Conservation (phyloP, 2,888 invertebrate species). For the Hypena proboscidalis region DNA sequence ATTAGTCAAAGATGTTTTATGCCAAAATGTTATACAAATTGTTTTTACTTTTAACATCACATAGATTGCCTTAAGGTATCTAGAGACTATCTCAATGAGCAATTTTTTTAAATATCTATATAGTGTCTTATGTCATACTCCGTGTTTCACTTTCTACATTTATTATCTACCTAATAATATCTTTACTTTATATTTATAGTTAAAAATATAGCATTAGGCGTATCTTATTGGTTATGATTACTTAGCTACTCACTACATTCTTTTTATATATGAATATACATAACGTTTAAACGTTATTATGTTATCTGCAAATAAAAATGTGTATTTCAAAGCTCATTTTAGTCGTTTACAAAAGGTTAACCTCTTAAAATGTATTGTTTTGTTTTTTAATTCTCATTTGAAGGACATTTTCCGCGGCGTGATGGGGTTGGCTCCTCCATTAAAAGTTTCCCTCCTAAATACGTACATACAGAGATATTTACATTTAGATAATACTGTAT, state of each 20-base stretch:
- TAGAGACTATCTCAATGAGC: constrained; percentile 26
- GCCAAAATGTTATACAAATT: constrained; percentile 5
- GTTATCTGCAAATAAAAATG: constrained; percentile 14
- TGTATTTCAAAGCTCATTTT: constrained; percentile 24
- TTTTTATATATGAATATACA: neutral
- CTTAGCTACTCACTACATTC: too few relatives aligned
- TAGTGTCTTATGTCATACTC: too few relatives aligned
- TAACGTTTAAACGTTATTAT: constrained; percentile 2
- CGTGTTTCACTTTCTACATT: too few relatives aligned
- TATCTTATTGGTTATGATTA: too few relatives aligned
- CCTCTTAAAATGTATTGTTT: constrained; percentile 21
- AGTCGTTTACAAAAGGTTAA: constrained; percentile 17
- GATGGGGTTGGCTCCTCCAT: constrained; percentile 5
- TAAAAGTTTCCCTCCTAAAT: constrained; percentile 9
- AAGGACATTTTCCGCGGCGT: constrained; percentile 10
- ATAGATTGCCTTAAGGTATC: constrained; percentile 18
- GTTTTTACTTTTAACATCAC: constrained; percentile 31
- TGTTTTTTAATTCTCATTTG: constrained; percentile 15
- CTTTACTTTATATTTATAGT: neutral
- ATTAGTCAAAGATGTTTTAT: neutral
- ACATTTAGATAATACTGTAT: constrained; percentile 8
- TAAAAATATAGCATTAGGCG: too few relatives aligned
- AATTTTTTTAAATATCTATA: constrained; percentile 5
- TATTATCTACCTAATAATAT: too few relatives aligned
- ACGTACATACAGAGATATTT: too few relatives aligned